Evolutionary conservation across 2,888 invertebrate species (phyloP).

Genomic region (Piscicola geometra): DNA sequence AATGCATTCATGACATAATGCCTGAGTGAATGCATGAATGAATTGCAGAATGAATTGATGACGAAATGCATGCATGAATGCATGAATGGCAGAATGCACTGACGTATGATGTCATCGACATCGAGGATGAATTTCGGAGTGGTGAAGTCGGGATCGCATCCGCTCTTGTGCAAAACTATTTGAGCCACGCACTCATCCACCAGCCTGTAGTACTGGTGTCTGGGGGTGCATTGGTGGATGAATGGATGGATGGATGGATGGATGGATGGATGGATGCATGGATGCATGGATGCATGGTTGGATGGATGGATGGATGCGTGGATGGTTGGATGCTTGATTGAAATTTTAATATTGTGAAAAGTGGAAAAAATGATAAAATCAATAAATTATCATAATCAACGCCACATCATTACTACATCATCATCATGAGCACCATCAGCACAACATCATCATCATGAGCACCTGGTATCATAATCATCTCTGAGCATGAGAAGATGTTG

Average conservation of each 20-base stretch:
- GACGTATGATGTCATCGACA: slow-evolving; percentile 83
- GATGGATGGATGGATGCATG: not conserved
- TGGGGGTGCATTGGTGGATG: slow-evolving; percentile 50
- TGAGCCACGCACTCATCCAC: slow-evolving; percentile 94
- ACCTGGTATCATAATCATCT: slow-evolving; percentile 68
- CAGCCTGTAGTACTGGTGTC: slow-evolving; percentile 93
- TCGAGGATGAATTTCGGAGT: slow-evolving; percentile 85
- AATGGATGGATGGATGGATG: not conserved
- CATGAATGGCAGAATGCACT: slow-evolving; percentile 50
- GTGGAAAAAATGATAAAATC: not conserved
- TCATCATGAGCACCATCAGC: not conserved
- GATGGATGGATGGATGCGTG: not conserved
- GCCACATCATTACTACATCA: not conserved
- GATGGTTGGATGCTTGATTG: not conserved
- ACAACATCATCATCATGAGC: not conserved
- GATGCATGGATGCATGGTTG: not conserved
- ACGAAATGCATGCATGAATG: slow-evolving; percentile 10
- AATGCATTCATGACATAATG: slow-evolving; percentile 3
- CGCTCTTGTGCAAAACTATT: slow-evolving; percentile 82
- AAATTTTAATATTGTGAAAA: not conserved
- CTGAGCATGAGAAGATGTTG: slow-evolving; percentile 88
- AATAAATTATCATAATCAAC: not conserved
- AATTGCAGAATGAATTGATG: slow-evolving; percentile 13
- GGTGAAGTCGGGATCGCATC: slow-evolving; percentile 90
- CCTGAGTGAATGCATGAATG: slow-evolving; percentile 13